These are phyloP conservation scores for Halcyon malimbica DNA, from an alignment of 2,113 vertebrate species.

Conservation along the genomic window DNA sequence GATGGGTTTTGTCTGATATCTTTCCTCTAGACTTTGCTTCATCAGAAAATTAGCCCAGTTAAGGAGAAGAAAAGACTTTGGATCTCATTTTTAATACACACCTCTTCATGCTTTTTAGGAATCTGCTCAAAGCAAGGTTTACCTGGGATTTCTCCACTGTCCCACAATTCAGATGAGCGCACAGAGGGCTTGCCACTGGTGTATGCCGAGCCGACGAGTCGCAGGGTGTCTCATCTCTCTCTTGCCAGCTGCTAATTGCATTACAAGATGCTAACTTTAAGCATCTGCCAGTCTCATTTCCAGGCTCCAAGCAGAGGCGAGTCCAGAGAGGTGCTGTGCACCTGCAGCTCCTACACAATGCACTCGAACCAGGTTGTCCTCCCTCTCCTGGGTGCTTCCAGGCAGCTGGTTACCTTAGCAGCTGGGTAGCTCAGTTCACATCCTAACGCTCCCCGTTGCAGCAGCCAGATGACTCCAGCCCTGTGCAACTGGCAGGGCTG, in stretches of 20 bases:
- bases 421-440: neutral
- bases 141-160: neutral
- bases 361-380: neutral
- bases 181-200: neutral
- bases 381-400: neutral
- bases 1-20: neutral
- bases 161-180: neutral
- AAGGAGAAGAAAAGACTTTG: neutral
- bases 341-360: neutral
- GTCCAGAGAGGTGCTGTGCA: neutral
- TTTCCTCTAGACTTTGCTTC: no score
- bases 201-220: neutral
- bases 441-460: neutral
- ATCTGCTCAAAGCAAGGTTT: neutral
- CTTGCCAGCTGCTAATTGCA: neutral
- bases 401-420: neutral
- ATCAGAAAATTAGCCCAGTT: neutral
- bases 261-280: neutral
- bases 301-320: neutral
- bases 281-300: neutral
- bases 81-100: neutral
- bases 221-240: neutral
- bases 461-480: neutral
- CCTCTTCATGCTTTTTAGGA: neutral
- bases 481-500: neutral